Evolutionary conservation across 2,113 vertebrate genomes (phyloP), one percentile per base, ranked within the genome.

Genomic region (Cyprinodon brontotheroides): DNA sequence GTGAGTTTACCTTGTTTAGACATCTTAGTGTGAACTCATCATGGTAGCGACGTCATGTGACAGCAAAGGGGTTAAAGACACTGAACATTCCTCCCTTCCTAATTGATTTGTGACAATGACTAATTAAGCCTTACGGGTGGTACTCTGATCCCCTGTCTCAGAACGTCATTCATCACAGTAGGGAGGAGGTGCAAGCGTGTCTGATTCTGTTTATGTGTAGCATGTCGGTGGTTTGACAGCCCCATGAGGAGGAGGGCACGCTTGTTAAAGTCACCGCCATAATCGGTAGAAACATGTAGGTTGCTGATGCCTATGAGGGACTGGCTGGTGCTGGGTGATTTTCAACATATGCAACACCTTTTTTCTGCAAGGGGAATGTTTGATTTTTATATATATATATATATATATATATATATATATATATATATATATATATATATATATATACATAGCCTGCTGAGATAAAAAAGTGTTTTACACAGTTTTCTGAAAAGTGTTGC

Each of bases 81-180:
- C 72, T 22, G 15, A 80, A 45, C 78, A 60, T 38, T 78, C 74
- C 65, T 62, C 74, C 82, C 73, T 64, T 48, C 29, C 78, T 81
- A 84, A 91, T 87, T 92, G 86, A 83, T 90, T 90, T 80, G 80
- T 86, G 86, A 91, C 89, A 91, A 80, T 87, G 86, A 90, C 86
- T 91, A 91, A 92, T 93, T 90, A 89, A 87, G 87, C 71, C 78
- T 78, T 64, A 89, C 78, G 67, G 84, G 82, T 77, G 81, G 86
- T 61, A 48, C 61, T 91, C 78, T 81, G 82, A 92, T 88, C 82
- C 73, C 57, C 75, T 77, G 85, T 83, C 77, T 90, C 72, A 29
- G 72, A 75, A 85, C 11, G 77, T 75, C 86, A 89, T 84, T 91
- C 84, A 84, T 89, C 88, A 80, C 87, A 87, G 87, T 70, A 2